These are phyloP conservation scores for Thripadectes ignobilis DNA, from an alignment of 2,797 vertebrate genomes.

Conservation along the genomic window DNA sequence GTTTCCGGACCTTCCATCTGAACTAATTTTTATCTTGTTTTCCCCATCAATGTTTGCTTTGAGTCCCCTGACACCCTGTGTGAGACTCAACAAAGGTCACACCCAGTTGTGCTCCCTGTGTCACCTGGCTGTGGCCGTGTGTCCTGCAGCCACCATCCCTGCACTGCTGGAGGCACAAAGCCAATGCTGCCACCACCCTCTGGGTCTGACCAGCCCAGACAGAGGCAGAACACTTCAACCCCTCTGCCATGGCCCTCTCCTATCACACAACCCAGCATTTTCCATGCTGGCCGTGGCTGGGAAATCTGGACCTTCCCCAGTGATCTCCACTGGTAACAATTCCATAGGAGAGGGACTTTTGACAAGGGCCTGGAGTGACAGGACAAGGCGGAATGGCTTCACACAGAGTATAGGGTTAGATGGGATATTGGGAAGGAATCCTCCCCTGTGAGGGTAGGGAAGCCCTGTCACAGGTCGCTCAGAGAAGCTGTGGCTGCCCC, in stretches of 20 bases:
- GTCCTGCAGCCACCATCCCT: not conserved
- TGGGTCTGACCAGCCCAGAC: not conserved
- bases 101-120: rapidly evolving
- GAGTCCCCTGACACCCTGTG: not conserved
- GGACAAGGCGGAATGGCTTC: not conserved
- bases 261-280: rapidly evolving
- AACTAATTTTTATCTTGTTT: not conserved
- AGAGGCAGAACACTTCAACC: not conserved
- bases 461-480: not conserved
- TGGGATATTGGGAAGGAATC: not conserved
- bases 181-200: not conserved
- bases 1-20: not conserved
- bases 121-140: rapidly evolving
- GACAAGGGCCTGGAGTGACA: not conserved
- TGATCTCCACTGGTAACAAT: not conserved
- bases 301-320: not conserved
- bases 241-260: not conserved
- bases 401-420: not conserved
- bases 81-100: not conserved
- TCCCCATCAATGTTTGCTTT: not conserved
- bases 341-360: not conserved
- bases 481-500: not conserved
- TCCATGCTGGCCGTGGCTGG: not conserved
- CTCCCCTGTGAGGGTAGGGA: not conserved
- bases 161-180: rapidly evolving